A percentile compares a stretch with the other conserved stretches of the same genome.
Conservation (phyloP, 2,113 vertebrate genomes). For the Grantiella picta region DNA sequence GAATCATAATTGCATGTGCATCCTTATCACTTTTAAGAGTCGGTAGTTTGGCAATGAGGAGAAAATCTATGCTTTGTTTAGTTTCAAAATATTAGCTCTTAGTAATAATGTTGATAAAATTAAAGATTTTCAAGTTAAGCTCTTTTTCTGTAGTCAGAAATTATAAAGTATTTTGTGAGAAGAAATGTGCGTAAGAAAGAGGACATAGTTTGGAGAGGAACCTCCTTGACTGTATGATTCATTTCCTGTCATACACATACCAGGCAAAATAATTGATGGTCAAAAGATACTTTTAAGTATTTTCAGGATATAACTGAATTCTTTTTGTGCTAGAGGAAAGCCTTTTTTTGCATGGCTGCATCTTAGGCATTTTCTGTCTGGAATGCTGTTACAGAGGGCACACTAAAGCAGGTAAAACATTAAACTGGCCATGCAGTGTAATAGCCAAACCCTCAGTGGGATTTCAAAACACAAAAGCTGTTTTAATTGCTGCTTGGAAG, state of each 20-base stretch:
- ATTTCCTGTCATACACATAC: not conserved
- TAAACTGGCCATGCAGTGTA: not conserved
- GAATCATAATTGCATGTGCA: not conserved
- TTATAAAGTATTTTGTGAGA: not conserved
- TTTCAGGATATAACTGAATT: not conserved
- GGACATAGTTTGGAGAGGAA: not conserved
- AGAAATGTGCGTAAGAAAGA: not conserved
- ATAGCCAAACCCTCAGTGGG: not conserved
- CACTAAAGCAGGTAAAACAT: not conserved
- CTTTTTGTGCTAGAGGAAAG: not conserved
- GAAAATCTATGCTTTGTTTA: not conserved
- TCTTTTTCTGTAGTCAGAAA: not conserved
- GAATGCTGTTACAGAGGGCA: not conserved
- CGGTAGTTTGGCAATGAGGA: not conserved
- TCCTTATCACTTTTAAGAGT: not conserved
- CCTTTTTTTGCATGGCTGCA: not conserved
- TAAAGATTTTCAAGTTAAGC: not conserved
- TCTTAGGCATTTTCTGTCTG: not conserved
- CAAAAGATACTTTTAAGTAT: not conserved
- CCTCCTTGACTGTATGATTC: not conserved
- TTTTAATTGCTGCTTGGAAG: not conserved
- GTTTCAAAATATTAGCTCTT: not conserved
- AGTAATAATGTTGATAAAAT: not conserved
- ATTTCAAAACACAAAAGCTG: not conserved
- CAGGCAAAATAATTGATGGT: not conserved